These are phyloP conservation scores for Serinus canaria DNA, from an alignment of 2,113 vertebrate genomes.

Conservation along the genomic window DNA sequence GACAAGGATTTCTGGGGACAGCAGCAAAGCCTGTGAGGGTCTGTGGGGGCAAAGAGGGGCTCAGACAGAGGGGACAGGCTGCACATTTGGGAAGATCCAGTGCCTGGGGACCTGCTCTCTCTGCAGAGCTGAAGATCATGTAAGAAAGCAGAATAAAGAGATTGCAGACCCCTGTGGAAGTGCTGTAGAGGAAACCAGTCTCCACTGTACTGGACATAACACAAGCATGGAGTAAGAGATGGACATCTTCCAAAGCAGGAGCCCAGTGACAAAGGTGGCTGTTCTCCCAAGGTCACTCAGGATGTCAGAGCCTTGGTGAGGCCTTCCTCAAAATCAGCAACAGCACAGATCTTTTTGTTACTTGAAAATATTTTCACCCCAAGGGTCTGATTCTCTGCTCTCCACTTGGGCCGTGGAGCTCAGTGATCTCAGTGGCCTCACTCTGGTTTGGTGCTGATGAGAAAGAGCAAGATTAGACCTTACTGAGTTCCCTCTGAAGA, in stretches of 20 bases:
- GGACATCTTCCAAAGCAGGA: not conserved
- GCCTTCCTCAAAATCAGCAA: not conserved
- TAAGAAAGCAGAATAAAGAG: not conserved
- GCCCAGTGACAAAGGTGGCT: not conserved
- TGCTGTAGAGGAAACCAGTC: not conserved
- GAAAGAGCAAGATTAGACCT: not conserved
- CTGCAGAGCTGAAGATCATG: accelerated
- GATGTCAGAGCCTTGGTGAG: not conserved
- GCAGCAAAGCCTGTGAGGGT: not conserved
- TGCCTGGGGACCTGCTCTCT: not conserved
- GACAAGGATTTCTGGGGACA: not conserved
- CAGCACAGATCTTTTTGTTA: not conserved
- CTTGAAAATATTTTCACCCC: not conserved
- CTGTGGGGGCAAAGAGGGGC: not conserved
- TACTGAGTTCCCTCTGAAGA: not conserved
- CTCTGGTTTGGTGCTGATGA: not conserved
- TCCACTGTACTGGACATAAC: not conserved
- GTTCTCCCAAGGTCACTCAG: not conserved
- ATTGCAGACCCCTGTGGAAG: not conserved
- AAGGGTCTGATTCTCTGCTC: not conserved
- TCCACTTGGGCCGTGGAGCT: not conserved
- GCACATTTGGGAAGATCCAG: not conserved
- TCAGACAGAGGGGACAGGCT: not conserved
- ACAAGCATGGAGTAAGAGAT: not conserved
- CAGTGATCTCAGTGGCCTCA: not conserved